Conservation (phyloP, 2,797 vertebrate species). For the Poecile montanus region DNA sequence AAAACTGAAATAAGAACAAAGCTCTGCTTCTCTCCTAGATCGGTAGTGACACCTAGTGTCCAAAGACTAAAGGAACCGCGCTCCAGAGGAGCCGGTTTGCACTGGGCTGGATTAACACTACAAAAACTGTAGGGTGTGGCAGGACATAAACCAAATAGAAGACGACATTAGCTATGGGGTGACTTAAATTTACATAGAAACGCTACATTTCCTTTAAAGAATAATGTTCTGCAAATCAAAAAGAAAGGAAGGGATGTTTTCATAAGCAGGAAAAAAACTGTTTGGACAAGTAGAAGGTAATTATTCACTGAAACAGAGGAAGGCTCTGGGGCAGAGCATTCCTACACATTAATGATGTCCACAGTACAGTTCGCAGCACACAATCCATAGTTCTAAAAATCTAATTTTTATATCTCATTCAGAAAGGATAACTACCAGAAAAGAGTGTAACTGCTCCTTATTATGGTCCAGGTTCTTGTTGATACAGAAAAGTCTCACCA, state of each 20-base stretch:
- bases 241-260: not conserved
- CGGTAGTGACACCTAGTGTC: conserved; percentile 75
- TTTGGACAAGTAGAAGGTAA: not conserved
- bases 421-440: not conserved
- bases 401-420: not conserved
- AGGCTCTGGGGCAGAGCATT: not conserved
- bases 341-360: not conserved
- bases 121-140: not conserved
- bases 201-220: not conserved
- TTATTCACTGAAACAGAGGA: not conserved
- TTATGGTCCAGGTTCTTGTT: not conserved
- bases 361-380: not conserved
- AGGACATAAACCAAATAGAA: not conserved
- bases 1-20: conserved; percentile 3
- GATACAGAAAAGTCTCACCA: not conserved
- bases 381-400: not conserved
- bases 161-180: not conserved
- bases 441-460: not conserved
- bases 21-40: conserved; percentile 47
- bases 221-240: not conserved
- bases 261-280: not conserved
- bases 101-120: not conserved
- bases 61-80: not conserved
- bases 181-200: not conserved
- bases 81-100: not conserved